A percentile compares a stretch with the other conserved stretches of the same genome.
These are phyloP conservation scores for Trissolcus basalis DNA, from an alignment of 1,140 invertebrate species.

Conservation along the genomic window DNA sequence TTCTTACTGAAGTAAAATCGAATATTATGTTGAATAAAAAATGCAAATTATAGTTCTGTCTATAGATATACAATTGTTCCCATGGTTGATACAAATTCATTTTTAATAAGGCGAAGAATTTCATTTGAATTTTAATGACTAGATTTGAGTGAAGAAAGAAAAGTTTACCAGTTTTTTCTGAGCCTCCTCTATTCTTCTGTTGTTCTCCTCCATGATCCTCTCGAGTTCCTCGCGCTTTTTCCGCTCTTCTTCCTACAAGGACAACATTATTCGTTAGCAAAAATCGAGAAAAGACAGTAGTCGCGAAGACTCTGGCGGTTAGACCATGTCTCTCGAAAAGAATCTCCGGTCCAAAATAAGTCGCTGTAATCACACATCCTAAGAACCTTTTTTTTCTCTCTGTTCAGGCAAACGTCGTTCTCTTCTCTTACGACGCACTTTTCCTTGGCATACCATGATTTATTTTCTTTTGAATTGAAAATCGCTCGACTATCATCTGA, in stretches of 20 bases:
- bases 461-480: slow-evolving; percentile 22
- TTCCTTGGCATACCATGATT: slow-evolving; percentile 20
- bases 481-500: slow-evolving; percentile 20
- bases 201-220: slow-evolving; percentile 97
- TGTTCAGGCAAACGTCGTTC: slow-evolving; percentile 51
- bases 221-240: slow-evolving; percentile 96
- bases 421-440: slow-evolving; percentile 19
- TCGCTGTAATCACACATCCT: slow-evolving; percentile 68
- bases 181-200: slow-evolving; percentile 97
- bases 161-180: slow-evolving; percentile 95
- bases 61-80: too few species aligned
- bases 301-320: slow-evolving; percentile 68
- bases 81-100: too few species aligned
- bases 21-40: too few species aligned
- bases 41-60: too few species aligned
- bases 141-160: too few species aligned
- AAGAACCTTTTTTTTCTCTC: slow-evolving; percentile 61
- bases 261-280: slow-evolving; percentile 72
- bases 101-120: too few species aligned
- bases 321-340: slow-evolving; percentile 57
- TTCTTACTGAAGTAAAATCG: too few species aligned
- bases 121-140: too few species aligned
- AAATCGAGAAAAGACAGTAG: slow-evolving; percentile 63
- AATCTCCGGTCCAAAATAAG: slow-evolving; percentile 59
- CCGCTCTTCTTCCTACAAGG: slow-evolving; percentile 93